Evolutionary conservation across 2,888 invertebrate species (phyloP), one percentile per base, ranked within the genome.

Genomic region (Ryuthela nishihirai): DNA sequence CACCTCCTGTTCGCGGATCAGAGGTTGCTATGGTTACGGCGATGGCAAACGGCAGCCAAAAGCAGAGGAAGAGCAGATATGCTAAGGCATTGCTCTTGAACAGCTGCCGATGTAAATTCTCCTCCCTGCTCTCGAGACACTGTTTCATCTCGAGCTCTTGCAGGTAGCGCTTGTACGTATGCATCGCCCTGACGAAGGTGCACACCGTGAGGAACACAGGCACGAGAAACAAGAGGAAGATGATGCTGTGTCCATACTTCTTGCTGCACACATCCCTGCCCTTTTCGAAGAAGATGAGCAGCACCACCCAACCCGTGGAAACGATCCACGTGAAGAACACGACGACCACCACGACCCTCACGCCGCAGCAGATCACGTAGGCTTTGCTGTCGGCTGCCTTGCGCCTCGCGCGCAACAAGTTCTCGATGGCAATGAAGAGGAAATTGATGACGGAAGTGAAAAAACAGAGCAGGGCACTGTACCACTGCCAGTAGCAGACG

Each of bases 401-500:
- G 6, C 63, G 45, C n/a, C 53, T 49, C 21, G 64, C 55, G 39
- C 61, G 40, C 25, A 64, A 47, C 34, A 56, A 58, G 47, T 64
- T 64, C 36, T 64, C 64, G 10, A 61, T 29, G 17, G 64, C 53
- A 20, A 64, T 64, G 39, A 61, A 64, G 25, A 62, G 50, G 41
- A 55, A 64, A 43, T 64, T 64, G 26, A 64, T 34, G 25, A 55
- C 49, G 9, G 59, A 49, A 6, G 49, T 60, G 24, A 55, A 52
- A 36, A 65, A 64, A n/a, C 54, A 63, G 18, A 60, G 26, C 9
- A 65, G 49, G 1, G 56, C 56, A 21, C 54, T 44, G 36, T 56
- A 64, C 63, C 65, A 65, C 32, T 63, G 56, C 55, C 55, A 55
- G 39, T 60, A 50, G 21, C 63, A 63, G 4, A 65, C 56, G 26